These are phyloP conservation scores for Aethes cnicana DNA, from an alignment of 2,888 invertebrate genomes.

Conservation along the genomic window DNA sequence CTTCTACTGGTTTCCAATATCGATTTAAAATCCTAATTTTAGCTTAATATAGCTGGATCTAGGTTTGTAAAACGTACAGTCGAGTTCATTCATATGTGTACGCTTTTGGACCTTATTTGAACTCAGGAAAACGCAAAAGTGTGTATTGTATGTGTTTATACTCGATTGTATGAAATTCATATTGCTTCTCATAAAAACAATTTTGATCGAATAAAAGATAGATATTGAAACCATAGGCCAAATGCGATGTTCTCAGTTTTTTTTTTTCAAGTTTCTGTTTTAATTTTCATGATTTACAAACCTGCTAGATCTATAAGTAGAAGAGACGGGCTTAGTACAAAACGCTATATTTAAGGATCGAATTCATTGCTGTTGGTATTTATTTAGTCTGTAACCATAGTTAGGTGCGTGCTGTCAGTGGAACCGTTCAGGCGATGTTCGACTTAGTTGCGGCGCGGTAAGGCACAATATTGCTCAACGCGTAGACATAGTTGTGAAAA, in stretches of 20 bases:
- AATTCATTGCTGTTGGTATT: conserved; percentile 33
- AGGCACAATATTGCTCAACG: conserved; percentile 22
- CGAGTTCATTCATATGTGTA: too few species aligned
- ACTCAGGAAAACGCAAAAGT: too few species aligned
- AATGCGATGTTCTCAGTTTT: too few species aligned
- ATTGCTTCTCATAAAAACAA: too few species aligned
- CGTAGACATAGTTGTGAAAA: conserved; percentile 6
- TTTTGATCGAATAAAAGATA: too few species aligned
- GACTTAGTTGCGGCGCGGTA: not conserved
- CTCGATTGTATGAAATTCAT: too few species aligned
- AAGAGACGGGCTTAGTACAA: conserved; percentile 56
- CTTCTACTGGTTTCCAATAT: conserved; percentile 24
- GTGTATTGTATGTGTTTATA: too few species aligned
- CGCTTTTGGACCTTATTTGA: too few species aligned
- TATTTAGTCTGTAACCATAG: conserved; percentile 36
- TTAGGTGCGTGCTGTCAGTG: conserved; percentile 29
- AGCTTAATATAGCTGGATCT: conserved; percentile 1
- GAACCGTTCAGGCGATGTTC: conserved; percentile 1
- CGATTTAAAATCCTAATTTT: conserved; percentile 9
- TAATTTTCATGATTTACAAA: conserved; percentile 22
- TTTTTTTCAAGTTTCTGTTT: too few species aligned
- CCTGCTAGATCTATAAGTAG: not conserved
- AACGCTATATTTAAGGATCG: conserved; percentile 37
- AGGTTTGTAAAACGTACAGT: conserved; percentile 14
- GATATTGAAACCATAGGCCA: too few species aligned